These are phyloP conservation scores for Drosophila rellima DNA, from an alignment of 2,888 invertebrate genomes.

Conservation along the genomic window DNA sequence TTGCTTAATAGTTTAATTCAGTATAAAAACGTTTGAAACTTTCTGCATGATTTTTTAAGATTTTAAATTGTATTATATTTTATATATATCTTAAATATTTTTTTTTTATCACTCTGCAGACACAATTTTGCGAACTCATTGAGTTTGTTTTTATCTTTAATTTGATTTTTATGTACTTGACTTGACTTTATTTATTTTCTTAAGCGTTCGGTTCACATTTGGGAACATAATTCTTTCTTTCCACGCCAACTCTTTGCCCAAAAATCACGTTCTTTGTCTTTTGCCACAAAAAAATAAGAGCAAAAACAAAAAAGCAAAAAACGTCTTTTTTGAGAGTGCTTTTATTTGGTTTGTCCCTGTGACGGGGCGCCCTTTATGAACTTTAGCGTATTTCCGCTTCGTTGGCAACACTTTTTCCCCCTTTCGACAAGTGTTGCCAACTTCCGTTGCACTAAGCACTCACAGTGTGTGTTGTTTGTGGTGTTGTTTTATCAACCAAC, in stretches of 20 bases:
- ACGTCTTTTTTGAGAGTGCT: slow-evolving; percentile 36
- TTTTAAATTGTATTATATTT: background rate
- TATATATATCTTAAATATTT: background rate
- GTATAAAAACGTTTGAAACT: background rate
- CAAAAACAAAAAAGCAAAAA: slow-evolving; percentile 14
- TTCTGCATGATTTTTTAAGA: background rate
- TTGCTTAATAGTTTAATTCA: slow-evolving; percentile 10
- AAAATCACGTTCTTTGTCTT: slow-evolving; percentile 77
- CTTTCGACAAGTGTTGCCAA: slow-evolving; percentile 36
- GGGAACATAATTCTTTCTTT: slow-evolving; percentile 56
- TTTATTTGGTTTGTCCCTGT: slow-evolving; percentile 42
- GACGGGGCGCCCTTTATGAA: slow-evolving; percentile 41
- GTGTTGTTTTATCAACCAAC: slow-evolving; percentile 48
- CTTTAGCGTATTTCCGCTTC: slow-evolving; percentile 73
- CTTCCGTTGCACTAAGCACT: slow-evolving; percentile 76
- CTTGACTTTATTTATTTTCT: slow-evolving; percentile 50
- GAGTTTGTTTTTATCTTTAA: slow-evolving; percentile 14
- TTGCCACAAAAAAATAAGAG: slow-evolving; percentile 19
- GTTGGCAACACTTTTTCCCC: slow-evolving; percentile 62
- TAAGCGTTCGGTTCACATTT: slow-evolving; percentile 46
- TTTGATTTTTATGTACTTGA: slow-evolving; percentile 55
- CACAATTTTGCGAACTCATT: slow-evolving; percentile 23
- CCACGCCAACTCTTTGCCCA: slow-evolving; percentile 40
- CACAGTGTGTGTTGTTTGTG: slow-evolving; percentile 1
- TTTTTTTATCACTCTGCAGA: background rate